These are phyloP conservation scores for Triplophysa yarkandensis DNA, from an alignment of 2,797 vertebrate species.

Conservation along the genomic window DNA sequence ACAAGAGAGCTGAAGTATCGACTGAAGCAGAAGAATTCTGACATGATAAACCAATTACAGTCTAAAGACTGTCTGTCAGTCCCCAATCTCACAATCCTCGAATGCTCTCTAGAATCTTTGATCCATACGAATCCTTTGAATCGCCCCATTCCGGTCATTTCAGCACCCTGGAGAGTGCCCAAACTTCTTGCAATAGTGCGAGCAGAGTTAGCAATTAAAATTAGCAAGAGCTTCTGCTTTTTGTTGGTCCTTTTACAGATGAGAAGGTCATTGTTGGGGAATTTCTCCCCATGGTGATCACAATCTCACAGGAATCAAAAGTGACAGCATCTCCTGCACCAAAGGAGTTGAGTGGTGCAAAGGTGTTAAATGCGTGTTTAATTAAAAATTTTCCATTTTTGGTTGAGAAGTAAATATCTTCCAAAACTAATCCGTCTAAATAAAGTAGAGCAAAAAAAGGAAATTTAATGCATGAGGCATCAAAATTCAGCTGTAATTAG, in stretches of 20 bases:
- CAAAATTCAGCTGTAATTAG: conserved; percentile 75
- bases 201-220: conserved; percentile 31
- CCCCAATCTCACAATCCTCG: not conserved
- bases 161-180: conserved; percentile 38
- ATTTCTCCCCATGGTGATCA: conserved; percentile 39
- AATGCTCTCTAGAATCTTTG: conserved; percentile 18
- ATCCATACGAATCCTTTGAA: conserved; percentile 21
- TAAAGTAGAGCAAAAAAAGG: conserved; percentile 57
- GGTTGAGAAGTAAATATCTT: no score
- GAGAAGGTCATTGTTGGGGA: conserved; percentile 44
- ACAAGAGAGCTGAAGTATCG: not conserved
- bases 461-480: conserved; percentile 77
- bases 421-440: conserved; percentile 30
- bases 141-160: conserved; percentile 17
- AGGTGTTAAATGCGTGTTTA: conserved; percentile 40
- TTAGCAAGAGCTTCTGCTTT: conserved; percentile 29
- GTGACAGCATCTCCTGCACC: conserved; percentile 14
- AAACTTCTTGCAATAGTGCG: not conserved
- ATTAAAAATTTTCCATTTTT: conserved; percentile 25
- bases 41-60: not conserved
- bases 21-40: conserved; percentile 3
- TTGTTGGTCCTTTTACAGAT: conserved; percentile 29
- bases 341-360: conserved; percentile 17
- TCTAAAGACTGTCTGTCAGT: not conserved
- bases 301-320: conserved; percentile 44